Conservation (phyloP, 2,888 invertebrate species). For the Trachelus iudaicus region DNA sequence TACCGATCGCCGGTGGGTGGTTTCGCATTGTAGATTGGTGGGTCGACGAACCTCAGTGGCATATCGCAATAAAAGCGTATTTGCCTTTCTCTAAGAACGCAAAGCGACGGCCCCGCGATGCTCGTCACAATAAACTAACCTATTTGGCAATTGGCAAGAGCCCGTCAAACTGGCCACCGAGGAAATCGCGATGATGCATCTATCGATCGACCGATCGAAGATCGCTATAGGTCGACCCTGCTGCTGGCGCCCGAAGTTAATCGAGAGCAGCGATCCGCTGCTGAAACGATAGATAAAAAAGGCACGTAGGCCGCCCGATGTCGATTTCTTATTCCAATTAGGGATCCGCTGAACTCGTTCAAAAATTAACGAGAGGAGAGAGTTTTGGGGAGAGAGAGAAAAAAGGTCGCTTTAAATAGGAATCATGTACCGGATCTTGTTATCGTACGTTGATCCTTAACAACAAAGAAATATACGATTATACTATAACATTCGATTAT, state of each 20-base stretch:
- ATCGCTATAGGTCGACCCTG: neutral
- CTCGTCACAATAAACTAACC: no score
- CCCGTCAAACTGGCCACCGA: no score
- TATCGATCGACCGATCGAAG: neutral
- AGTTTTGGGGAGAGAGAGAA: no score
- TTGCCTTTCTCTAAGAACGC: conserved; percentile 26
- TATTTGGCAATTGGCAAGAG: no score
- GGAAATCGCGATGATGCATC: no score
- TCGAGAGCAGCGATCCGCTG: neutral
- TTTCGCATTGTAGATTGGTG: conserved; percentile 27
- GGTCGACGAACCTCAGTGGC: conserved; percentile 22
- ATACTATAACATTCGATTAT: no score
- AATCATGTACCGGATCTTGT: no score
- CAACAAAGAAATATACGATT: no score
- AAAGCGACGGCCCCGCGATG: no score
- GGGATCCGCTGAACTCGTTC: neutral
- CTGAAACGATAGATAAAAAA: neutral
- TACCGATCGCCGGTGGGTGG: conserved; percentile 31
- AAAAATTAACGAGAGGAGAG: no score
- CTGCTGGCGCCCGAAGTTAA: neutral
- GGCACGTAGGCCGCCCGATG: neutral
- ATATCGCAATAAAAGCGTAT: conserved; percentile 31
- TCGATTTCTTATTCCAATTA: conserved; percentile 5
- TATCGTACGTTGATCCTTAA: no score
- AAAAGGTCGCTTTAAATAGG: no score